Base-by-base conservation (phyloP, 1,140 invertebrate genomes). In the Ruditapes philippinarum region DNA sequence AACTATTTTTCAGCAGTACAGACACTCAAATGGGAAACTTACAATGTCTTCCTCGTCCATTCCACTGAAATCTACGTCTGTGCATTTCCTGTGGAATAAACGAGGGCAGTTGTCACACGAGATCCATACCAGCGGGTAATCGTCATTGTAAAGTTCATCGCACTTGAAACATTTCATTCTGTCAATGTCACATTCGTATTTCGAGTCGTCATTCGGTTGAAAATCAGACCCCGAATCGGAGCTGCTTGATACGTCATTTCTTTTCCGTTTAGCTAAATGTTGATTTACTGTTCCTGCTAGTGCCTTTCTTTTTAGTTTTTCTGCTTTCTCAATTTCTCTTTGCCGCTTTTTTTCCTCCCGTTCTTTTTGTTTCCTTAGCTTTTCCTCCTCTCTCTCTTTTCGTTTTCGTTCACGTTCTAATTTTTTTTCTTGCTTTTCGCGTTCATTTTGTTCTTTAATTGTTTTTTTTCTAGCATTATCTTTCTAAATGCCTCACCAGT, bases 321-420 rank as follows among this genome's bases (percentile, higher is more conserved):
- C 9, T 51, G 17, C 7, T 31, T 79, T 51, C n/a, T 33, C 42
- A 14, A 3, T 31, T 22, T 79, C 76, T 57, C 33, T 9, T 36
- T 79, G 25, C 33, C 28, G 40, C 28, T 79, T 79, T 25, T 54
- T 51, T 57, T 79, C 42, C 54, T 57, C 49, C 54, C 76, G 33
- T 54, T 79, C 51, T 1, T 31, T 79, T 57, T 22, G 4, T 28
- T 57, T 45, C 54, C 49, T 7, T 3, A 54, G 11, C 33, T 36
- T 79, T 57, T 57, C 17, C 22, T 54, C n/a, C 14, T 25, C 22
- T 38, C 3, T 42, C 42, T 14, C 28, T 25, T 28, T 65, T 19
- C 19, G 28, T 28, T 65, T 33, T 5, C 5, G n/a, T 65, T 65
- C 38, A 7, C 38, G 2, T 9, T 74, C 5, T 14, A 25, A 2